phyloP scores from a whole-genome alignment of 2,888 invertebrate genomes.

The Cerastis rubricosa region DNA sequence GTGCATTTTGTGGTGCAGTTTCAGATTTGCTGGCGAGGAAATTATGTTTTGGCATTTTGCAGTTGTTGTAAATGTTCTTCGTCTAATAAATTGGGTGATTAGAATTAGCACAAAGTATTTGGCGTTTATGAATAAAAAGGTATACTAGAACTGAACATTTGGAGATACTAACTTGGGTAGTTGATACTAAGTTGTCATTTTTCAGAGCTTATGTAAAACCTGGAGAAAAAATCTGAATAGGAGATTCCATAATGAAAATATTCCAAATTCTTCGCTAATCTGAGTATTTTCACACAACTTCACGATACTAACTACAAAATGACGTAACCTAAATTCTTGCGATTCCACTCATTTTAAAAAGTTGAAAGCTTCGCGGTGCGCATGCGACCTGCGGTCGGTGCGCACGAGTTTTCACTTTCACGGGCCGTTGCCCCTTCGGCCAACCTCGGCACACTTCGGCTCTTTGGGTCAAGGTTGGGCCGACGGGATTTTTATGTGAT shows the following conservation, averaged over 20 bases:
- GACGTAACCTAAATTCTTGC: conserved; percentile 67
- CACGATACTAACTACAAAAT: conserved; percentile 15
- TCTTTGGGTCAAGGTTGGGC: conserved; percentile 79
- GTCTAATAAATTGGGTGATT: neutral
- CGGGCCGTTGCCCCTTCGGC: conserved; percentile 79
- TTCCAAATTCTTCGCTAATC: conserved; percentile 22
- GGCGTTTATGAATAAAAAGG: neutral
- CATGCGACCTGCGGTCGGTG: conserved; percentile 70
- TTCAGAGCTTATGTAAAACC: neutral
- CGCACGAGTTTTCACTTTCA: conserved; percentile 83
- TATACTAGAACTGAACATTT: neutral
- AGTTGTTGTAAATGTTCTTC: neutral
- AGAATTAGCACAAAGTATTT: neutral
- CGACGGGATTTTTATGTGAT: conserved; percentile 59
- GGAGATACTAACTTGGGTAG: neutral
- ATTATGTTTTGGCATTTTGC: neutral
- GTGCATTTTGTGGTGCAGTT: conserved; percentile 2
- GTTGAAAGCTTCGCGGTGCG: conserved; percentile 72
- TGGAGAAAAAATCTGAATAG: neutral
- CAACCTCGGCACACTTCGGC: conserved; percentile 78
- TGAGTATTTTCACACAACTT: neutral
- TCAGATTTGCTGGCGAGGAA: conserved; percentile 4
- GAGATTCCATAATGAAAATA: neutral
- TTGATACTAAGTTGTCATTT: neutral
- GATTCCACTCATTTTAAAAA: conserved; percentile 54